These are phyloP conservation scores for Thomomys bottae DNA, from an alignment of 2,113 vertebrate species.

Conservation along the genomic window DNA sequence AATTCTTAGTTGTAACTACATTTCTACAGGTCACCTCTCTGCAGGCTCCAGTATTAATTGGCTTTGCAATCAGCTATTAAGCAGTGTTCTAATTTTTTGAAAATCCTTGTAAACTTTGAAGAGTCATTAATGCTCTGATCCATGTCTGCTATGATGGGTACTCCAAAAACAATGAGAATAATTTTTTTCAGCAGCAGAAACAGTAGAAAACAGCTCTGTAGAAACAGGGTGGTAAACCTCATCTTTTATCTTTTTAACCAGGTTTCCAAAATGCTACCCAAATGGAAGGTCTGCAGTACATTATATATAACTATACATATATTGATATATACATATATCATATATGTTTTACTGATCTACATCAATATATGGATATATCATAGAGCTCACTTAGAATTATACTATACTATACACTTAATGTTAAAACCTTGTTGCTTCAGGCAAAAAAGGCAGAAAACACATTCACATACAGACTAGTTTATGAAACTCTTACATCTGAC, in stretches of 20 bases:
- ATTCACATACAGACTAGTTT: background rate
- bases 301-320: too few relatives aligned
- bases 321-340: too few relatives aligned
- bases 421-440: background rate
- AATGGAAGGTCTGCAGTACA: background rate
- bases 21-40: background rate
- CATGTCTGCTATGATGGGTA: background rate
- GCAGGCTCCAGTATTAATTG: background rate
- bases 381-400: background rate
- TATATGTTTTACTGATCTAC: too few relatives aligned
- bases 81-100: slow-evolving; percentile 32
- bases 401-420: background rate
- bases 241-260: background rate
- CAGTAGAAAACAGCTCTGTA: background rate
- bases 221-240: background rate
- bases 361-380: background rate
- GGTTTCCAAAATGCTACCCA: background rate
- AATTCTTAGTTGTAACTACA: background rate
- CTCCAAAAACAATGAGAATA: background rate
- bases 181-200: slow-evolving; percentile 25
- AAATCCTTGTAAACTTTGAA: slow-evolving; percentile 2
- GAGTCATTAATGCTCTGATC: background rate
- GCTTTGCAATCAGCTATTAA: slow-evolving; percentile 16
- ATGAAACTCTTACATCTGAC: background rate
- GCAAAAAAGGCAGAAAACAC: background rate